phyloP scores from a whole-genome alignment of 1,140 invertebrate species.

The Kradibia gibbosae region DNA sequence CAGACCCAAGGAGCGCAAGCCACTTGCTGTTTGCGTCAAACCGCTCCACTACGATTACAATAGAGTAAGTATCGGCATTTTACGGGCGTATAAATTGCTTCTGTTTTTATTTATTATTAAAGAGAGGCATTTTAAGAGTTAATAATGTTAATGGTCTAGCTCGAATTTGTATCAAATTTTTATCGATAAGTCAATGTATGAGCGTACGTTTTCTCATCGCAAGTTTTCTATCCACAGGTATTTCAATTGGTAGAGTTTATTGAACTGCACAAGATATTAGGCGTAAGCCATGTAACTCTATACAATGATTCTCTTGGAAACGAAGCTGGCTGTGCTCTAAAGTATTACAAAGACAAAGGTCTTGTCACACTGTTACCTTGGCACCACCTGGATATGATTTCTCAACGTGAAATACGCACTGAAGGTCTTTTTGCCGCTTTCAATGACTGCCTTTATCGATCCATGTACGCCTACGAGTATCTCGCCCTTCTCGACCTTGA shows the following conservation, averaged over 20 bases:
- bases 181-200: too few species aligned
- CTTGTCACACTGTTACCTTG: constrained; percentile 88
- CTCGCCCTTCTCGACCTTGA: constrained; percentile 91
- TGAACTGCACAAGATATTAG: constrained; percentile 89
- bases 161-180: too few species aligned
- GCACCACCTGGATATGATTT: constrained; percentile 87
- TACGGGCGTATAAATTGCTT: too few species aligned
- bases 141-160: too few species aligned
- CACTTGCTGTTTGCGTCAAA: constrained; percentile 91
- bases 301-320: constrained; percentile 92
- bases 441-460: constrained; percentile 94
- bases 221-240: too few species aligned
- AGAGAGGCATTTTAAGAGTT: too few species aligned
- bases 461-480: constrained; percentile 87
- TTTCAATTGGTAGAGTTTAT: constrained; percentile 93
- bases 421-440: constrained; percentile 93
- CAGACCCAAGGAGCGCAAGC: constrained; percentile 67
- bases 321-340: constrained; percentile 84
- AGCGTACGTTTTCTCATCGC: too few species aligned
- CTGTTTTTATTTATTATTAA: too few species aligned
- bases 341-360: constrained; percentile 79
- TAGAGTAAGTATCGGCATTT: constrained; percentile 69
- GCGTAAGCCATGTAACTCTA: constrained; percentile 91
- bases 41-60: constrained; percentile 94
- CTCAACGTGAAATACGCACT: constrained; percentile 92